Percentiles rank a stretch among this genome's conserved stretches.
Conservation (phyloP, 1,140 invertebrate genomes). For the Macrotrachela quadricornifera region DNA sequence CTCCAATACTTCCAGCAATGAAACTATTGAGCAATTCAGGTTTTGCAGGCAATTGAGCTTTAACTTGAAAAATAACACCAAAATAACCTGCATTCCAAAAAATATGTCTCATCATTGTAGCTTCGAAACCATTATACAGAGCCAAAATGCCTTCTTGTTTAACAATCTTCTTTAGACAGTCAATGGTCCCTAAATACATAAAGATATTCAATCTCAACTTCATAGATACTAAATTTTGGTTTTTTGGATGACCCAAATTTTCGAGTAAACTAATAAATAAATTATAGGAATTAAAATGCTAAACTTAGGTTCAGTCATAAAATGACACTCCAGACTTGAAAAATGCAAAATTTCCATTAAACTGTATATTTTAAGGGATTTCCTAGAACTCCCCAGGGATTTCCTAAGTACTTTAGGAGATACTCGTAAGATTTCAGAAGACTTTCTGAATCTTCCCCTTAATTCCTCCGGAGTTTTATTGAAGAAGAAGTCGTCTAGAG, state of each 20-base stretch:
- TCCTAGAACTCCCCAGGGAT: too few species aligned
- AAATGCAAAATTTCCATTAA: too few species aligned
- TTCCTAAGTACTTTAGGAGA: too few species aligned
- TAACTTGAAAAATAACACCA: slow-evolving; percentile 79
- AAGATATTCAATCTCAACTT: slow-evolving; percentile 34
- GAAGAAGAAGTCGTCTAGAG: too few species aligned
- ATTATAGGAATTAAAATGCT: background rate
- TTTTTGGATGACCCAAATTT: slow-evolving; percentile 14
- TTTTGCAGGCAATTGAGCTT: slow-evolving; percentile 43
- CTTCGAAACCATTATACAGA: slow-evolving; percentile 63
- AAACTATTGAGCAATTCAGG: slow-evolving; percentile 30
- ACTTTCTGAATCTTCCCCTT: too few species aligned
- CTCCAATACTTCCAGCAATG: slow-evolving; percentile 19
- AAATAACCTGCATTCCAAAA: slow-evolving; percentile 80
- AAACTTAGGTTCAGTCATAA: too few species aligned
- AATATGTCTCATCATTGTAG: slow-evolving; percentile 62
- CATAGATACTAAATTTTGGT: slow-evolving; percentile 49
- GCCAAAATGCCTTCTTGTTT: slow-evolving; percentile 50
- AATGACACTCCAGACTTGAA: too few species aligned
- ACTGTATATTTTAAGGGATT: too few species aligned
- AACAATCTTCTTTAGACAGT: slow-evolving; percentile 36
- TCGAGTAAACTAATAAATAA: slow-evolving; percentile 1
- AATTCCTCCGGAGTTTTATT: too few species aligned
- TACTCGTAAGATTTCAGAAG: too few species aligned
- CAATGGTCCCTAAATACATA: too few species aligned